Conservation (phyloP, 2,113 vertebrate species). For the Pongo pygmaeus region DNA sequence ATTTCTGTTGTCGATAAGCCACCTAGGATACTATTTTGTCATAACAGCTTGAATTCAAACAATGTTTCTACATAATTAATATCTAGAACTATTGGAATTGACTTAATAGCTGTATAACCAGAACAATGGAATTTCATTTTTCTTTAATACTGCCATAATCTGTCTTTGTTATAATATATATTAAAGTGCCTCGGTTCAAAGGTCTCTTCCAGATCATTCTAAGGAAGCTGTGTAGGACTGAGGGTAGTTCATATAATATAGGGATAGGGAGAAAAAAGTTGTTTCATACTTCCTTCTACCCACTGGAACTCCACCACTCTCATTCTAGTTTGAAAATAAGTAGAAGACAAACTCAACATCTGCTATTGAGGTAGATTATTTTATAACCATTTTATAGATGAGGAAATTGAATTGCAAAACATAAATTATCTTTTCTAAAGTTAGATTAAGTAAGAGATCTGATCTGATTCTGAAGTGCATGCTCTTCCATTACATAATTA, state of each 20-base stretch:
- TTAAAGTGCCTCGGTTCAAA: neutral
- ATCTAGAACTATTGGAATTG: slow-evolving; percentile 41
- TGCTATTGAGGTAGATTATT: neutral
- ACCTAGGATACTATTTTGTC: neutral
- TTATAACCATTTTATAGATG: neutral
- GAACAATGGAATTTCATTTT: neutral
- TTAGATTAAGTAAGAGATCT: neutral
- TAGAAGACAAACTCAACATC: neutral
- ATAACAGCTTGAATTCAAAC: neutral
- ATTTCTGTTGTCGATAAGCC: neutral
- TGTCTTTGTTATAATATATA: neutral
- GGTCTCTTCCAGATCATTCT: neutral
- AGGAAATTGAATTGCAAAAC: neutral
- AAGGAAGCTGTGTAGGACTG: neutral
- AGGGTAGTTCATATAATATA: neutral
- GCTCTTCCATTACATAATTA: neutral
- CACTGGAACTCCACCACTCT: neutral
- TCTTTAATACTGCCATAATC: neutral
- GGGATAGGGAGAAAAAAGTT: neutral
- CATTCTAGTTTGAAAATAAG: neutral
- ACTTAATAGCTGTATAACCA: slow-evolving; percentile 40
- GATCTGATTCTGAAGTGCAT: neutral
- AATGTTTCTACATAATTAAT: slow-evolving; percentile 46
- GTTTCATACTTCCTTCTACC: neutral
- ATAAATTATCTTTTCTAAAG: neutral